Percentiles rank a stretch among this genome's conserved stretches.
These are phyloP conservation scores for Ambastaia sidthimunki DNA, from an alignment of 2,797 vertebrate genomes.

Conservation along the genomic window DNA sequence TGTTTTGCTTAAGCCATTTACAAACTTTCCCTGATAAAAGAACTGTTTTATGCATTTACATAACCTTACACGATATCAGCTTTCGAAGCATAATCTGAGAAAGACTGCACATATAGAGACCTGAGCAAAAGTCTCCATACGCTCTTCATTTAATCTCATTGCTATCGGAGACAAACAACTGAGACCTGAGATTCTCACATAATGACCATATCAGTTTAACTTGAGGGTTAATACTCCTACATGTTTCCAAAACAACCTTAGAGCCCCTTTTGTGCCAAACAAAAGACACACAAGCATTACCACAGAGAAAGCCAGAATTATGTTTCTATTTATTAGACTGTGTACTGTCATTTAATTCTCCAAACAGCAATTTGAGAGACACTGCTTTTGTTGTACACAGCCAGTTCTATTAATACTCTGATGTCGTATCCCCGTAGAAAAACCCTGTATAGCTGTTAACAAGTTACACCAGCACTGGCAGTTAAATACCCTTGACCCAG, in stretches of 20 bases:
- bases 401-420: not conserved
- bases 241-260: not conserved
- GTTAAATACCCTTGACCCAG: constrained; percentile 42
- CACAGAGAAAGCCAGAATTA: constrained; percentile 5
- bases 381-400: not conserved
- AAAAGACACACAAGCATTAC: not conserved
- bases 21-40: too few species aligned
- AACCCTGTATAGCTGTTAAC: not conserved
- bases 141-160: too few species aligned
- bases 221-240: not conserved
- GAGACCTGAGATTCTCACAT: not conserved
- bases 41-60: too few species aligned
- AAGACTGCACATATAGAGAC: too few species aligned
- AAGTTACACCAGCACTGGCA: not conserved
- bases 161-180: not conserved
- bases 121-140: too few species aligned
- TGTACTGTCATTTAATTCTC: not conserved
- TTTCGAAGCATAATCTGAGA: too few species aligned
- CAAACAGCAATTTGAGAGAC: not conserved
- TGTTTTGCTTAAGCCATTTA: too few species aligned
- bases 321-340: constrained; percentile 5
- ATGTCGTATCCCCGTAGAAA: not conserved
- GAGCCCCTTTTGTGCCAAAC: not conserved
- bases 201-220: not conserved
- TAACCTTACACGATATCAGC: too few species aligned